These are phyloP conservation scores for Cremastinae sp. DNA, from an alignment of 2,888 invertebrate species.

Conservation along the genomic window DNA sequence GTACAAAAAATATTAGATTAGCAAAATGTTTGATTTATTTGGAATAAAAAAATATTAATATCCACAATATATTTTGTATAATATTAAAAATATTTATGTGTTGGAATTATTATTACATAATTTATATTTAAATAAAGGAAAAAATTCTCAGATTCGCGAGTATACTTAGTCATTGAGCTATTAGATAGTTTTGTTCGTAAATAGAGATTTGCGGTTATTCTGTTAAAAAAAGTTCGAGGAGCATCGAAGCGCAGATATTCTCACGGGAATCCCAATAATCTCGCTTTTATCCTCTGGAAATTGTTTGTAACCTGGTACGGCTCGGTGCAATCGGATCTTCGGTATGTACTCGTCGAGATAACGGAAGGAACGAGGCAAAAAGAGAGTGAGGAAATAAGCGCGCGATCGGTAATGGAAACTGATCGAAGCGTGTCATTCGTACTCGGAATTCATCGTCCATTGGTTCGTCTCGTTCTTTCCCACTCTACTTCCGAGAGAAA, in stretches of 20 bases:
- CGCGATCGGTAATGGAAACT: background rate
- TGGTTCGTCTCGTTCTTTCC: constrained; percentile 17
- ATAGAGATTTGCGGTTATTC: no score
- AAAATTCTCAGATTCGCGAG: no score
- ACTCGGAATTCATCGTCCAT: constrained; percentile 48
- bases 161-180: no score
- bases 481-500: no score
- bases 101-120: no score
- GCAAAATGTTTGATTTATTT: no score
- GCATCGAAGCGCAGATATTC: constrained; percentile 18
- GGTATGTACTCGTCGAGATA: background rate
- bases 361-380: constrained; percentile 11
- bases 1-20: no score
- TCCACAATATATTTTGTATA: no score
- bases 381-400: background rate
- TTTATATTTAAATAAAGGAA: no score
- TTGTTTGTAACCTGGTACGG: constrained; percentile 29
- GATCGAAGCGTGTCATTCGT: constrained; percentile 36
- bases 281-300: constrained; percentile 13
- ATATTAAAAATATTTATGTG: no score
- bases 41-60: no score
- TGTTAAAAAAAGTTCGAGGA: background rate
- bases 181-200: no score
- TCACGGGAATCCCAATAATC: constrained; percentile 32
- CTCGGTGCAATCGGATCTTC: constrained; percentile 20